phyloP scores from a whole-genome alignment of 2,797 vertebrate genomes.

The Anolis apletophallus region DNA sequence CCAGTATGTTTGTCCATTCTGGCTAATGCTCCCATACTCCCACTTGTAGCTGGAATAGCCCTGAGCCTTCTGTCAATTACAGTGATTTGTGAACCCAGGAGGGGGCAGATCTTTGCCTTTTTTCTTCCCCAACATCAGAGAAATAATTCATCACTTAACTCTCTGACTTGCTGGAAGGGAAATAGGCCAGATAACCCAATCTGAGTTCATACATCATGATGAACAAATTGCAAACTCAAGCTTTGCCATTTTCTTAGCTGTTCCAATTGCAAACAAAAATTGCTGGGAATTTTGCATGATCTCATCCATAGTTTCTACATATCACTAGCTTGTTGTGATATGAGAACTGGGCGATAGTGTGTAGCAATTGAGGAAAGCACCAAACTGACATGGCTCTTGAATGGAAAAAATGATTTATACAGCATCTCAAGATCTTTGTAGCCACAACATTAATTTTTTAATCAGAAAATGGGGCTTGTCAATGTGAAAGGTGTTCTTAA shows the following conservation, averaged over 20 bases:
- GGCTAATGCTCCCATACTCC: neutral
- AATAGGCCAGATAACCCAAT: neutral
- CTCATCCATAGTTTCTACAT: neutral
- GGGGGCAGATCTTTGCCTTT: too few species aligned
- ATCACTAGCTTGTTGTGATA: neutral
- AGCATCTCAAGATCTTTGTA: neutral
- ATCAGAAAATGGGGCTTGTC: neutral
- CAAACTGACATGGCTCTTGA: neutral
- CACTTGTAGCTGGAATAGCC: neutral
- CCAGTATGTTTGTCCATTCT: neutral
- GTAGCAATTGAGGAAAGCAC: too few species aligned
- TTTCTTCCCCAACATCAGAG: too few species aligned
- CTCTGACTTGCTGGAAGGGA: neutral
- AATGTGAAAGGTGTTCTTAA: conserved; percentile 7
- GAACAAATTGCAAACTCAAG: neutral
- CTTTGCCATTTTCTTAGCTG: neutral
- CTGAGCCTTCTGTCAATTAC: too few species aligned
- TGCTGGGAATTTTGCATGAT: neutral
- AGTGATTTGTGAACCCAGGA: neutral
- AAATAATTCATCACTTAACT: too few species aligned
- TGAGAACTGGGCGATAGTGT: neutral
- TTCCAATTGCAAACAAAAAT: neutral
- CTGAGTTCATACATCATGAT: neutral
- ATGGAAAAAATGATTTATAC: neutral
- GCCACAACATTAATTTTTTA: neutral